Evolutionary conservation across 2,113 vertebrate species (phyloP).

Genomic region (Nycticorax nycticorax): DNA sequence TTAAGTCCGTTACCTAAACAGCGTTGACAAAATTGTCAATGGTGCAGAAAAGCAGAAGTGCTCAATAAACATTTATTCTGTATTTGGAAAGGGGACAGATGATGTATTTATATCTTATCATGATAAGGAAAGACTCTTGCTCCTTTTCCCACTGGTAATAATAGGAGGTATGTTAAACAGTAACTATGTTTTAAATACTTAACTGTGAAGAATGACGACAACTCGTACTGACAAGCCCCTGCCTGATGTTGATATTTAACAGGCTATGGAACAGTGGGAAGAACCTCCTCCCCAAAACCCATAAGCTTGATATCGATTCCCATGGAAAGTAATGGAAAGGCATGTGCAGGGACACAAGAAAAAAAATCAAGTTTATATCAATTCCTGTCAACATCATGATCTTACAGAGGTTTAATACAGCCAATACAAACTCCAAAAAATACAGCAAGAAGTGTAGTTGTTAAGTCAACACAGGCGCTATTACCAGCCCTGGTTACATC

Average conservation of each 20-base stretch:
- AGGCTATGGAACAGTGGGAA: not conserved
- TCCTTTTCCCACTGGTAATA: not conserved
- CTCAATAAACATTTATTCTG: slow-evolving; percentile 37
- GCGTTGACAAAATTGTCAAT: not conserved
- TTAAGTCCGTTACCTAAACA: not conserved
- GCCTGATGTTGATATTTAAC: not conserved
- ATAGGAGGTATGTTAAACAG: slow-evolving; percentile 29
- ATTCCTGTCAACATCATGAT: not conserved
- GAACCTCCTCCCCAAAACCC: not conserved
- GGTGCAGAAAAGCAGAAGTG: slow-evolving; percentile 40
- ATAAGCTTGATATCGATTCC: not conserved
- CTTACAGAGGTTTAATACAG: not conserved
- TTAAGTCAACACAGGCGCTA: not conserved
- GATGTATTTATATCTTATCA: not conserved
- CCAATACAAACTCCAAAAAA: not conserved
- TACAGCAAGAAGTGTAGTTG: not conserved
- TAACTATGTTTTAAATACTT: slow-evolving; percentile 31
- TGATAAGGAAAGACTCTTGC: slow-evolving; percentile 21
- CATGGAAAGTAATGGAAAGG: not conserved
- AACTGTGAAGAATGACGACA: not conserved
- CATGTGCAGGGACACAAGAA: not conserved
- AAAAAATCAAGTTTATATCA: not conserved
- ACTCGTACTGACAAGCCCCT: not conserved
- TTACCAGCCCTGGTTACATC: not conserved
- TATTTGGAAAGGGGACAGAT: slow-evolving; percentile 28